Evolutionary conservation across 2,113 vertebrate species (phyloP).

Genomic region (Apodemus speciosus): DNA sequence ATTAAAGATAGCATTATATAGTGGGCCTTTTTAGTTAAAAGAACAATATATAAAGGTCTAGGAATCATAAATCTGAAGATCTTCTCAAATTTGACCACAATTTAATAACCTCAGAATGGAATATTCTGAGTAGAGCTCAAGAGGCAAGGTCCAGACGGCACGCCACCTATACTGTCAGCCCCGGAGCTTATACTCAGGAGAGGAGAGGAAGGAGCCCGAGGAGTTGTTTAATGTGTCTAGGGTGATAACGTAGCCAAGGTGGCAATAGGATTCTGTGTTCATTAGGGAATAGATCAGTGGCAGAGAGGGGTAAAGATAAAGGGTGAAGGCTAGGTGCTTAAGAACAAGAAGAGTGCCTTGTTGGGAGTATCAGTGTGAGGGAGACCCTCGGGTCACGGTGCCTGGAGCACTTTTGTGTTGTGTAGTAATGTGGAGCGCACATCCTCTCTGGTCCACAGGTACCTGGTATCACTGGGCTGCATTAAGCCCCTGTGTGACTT

Average conservation of each 20-base stretch:
- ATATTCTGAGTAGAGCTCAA: background rate
- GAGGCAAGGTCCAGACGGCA: background rate
- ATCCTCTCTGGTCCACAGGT: slow-evolving; percentile 83
- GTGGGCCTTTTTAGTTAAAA: background rate
- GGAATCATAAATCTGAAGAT: slow-evolving; percentile 40
- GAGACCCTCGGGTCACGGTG: background rate
- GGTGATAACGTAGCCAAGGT: background rate
- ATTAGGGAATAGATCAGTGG: background rate
- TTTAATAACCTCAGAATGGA: background rate
- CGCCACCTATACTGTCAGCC: background rate
- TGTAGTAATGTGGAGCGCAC: background rate
- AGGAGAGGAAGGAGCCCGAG: background rate
- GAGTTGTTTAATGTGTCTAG: slow-evolving; percentile 5
- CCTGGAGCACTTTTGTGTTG: background rate
- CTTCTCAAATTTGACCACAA: slow-evolving; percentile 26
- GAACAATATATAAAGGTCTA: slow-evolving; percentile 9
- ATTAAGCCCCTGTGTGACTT: slow-evolving; percentile 98
- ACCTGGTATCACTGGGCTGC: slow-evolving; percentile 95
- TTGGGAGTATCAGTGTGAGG: background rate
- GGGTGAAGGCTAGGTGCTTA: background rate
- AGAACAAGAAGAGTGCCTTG: background rate
- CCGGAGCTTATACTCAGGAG: background rate
- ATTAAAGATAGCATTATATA: background rate
- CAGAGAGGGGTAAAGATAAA: background rate
- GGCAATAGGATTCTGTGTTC: background rate